A percentile compares a stretch with the other conserved stretches of the same genome.
Conservation (phyloP, 2,113 vertebrate species). For the Macroglossus sobrinus region DNA sequence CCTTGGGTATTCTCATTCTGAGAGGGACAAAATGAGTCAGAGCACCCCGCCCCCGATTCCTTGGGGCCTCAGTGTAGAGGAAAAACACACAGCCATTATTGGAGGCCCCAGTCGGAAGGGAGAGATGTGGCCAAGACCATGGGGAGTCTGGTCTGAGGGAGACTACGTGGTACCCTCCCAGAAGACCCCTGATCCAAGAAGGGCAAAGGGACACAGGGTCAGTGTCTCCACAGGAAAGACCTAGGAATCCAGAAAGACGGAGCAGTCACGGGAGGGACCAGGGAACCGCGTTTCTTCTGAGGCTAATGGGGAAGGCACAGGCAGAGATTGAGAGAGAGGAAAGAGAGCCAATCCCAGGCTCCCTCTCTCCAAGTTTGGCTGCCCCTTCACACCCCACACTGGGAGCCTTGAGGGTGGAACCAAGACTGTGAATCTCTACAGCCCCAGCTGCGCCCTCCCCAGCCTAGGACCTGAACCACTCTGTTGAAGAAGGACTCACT, state of each 20-base stretch:
- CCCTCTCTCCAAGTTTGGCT: neutral
- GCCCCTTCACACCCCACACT: neutral
- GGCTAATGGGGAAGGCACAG: neutral
- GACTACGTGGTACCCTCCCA: neutral
- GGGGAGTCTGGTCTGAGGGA: neutral
- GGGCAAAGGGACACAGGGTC: neutral
- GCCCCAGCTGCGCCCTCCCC: neutral
- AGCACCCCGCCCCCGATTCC: neutral
- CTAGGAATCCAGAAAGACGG: neutral
- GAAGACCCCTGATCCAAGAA: neutral
- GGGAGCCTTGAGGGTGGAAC: neutral
- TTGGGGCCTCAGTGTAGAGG: neutral
- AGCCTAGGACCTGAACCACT: neutral
- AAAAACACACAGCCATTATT: accelerated
- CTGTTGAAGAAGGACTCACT: neutral
- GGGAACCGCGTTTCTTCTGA: neutral
- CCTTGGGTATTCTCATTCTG: neutral
- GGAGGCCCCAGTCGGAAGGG: neutral
- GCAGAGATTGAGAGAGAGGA: neutral
- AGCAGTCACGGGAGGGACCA: neutral
- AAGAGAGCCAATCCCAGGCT: no score
- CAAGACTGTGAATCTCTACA: no score
- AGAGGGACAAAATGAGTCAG: neutral
- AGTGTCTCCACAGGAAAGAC: neutral
- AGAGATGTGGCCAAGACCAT: neutral